phyloP scores from a whole-genome alignment of 2,888 invertebrate genomes.

The Deladenus siricidicola region DNA sequence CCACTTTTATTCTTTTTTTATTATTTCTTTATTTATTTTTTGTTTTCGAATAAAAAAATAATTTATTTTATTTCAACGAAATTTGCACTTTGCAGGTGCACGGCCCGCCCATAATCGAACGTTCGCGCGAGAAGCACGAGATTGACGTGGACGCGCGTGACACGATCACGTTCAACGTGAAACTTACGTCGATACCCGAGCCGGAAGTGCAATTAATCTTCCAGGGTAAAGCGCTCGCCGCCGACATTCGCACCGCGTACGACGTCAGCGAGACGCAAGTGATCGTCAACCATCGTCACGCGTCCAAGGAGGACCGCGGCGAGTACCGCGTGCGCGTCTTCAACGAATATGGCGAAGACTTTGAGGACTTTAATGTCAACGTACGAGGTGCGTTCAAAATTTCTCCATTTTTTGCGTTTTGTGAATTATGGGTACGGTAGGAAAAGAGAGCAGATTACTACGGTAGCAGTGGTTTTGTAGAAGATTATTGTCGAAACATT shows the following conservation, averaged over 20 bases:
- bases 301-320: conserved; percentile 44
- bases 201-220: conserved; percentile 39
- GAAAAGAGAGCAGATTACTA: too few species aligned
- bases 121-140: neutral
- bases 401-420: too few species aligned
- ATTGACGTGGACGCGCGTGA: conserved; percentile 43
- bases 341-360: conserved; percentile 46
- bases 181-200: conserved; percentile 41
- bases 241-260: conserved; percentile 38
- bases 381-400: conserved; percentile 20
- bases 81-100: too few species aligned
- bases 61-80: too few species aligned
- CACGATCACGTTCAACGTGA: conserved; percentile 35
- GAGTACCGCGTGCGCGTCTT: conserved; percentile 43
- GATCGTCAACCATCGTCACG: conserved; percentile 20
- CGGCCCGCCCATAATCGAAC: conserved; percentile 10
- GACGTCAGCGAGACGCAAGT: conserved; percentile 28
- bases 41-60: too few species aligned
- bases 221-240: conserved; percentile 38
- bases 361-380: conserved; percentile 22
- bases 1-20: too few species aligned
- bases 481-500: too few species aligned
- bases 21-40: too few species aligned
- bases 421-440: too few species aligned
- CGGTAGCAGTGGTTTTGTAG: too few species aligned